A percentile compares a stretch with the other conserved stretches of the same genome.
Conservation (phyloP, 2,113 vertebrate genomes). For the Leptobrachium leishanense region DNA sequence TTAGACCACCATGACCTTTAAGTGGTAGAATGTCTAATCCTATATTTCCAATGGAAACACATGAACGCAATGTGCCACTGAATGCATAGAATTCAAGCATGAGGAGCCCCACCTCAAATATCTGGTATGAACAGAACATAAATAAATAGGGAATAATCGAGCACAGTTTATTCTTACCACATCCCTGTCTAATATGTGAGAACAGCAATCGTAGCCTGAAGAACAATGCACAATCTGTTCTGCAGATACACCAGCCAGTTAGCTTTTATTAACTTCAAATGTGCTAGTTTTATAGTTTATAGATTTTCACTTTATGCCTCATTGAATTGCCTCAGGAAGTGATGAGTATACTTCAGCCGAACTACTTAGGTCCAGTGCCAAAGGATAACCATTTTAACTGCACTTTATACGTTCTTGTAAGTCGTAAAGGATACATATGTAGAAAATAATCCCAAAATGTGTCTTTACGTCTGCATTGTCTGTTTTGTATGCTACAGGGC, state of each 20-base stretch:
- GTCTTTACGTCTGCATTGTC: background rate
- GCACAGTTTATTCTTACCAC: background rate
- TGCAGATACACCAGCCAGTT: background rate
- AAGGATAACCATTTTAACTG: background rate
- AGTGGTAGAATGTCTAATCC: background rate
- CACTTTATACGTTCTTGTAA: background rate
- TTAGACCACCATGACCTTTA: background rate
- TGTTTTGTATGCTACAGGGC: background rate
- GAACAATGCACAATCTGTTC: background rate
- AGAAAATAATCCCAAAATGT: background rate
- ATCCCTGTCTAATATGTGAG: background rate
- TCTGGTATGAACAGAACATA: background rate
- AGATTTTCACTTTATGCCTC: slow-evolving; percentile 3
- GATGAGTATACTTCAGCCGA: background rate
- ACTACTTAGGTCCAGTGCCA: background rate
- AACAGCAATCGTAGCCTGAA: background rate
- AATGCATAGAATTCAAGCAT: background rate
- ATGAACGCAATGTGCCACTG: background rate
- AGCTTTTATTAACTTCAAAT: background rate
- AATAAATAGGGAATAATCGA: background rate
- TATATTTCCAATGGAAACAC: background rate
- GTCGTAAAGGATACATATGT: background rate
- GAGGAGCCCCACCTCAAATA: background rate
- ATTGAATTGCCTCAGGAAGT: slow-evolving; percentile 5
- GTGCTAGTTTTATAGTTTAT: slow-evolving; percentile 11